Evolutionary conservation across 2,888 invertebrate species (phyloP).

Genomic region (Erannis defoliaria): DNA sequence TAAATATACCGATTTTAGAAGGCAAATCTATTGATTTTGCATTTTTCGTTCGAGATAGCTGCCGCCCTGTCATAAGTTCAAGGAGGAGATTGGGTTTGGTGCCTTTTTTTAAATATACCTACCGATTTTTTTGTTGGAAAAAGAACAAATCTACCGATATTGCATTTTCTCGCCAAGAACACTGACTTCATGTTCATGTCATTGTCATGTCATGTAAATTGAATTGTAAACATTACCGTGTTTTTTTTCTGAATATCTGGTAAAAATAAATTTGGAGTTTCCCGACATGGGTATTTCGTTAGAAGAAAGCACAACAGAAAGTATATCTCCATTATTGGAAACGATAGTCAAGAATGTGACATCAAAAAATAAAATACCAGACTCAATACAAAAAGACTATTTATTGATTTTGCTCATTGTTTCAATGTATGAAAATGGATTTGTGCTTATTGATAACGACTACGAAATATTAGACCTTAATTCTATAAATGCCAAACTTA

Average conservation of each 20-base stretch:
- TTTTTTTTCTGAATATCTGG: neutral
- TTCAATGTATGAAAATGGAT: conserved; percentile 75
- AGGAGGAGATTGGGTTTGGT: too few species aligned
- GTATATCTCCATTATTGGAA: conserved; percentile 61
- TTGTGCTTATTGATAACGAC: conserved; percentile 58
- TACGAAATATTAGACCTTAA: conserved; percentile 49
- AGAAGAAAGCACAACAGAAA: conserved; percentile 73
- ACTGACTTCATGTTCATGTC: too few species aligned
- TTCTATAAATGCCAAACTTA: conserved; percentile 52
- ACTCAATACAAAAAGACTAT: conserved; percentile 70
- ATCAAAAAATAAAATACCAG: conserved; percentile 54
- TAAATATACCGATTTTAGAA: too few species aligned
- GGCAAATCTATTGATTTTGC: too few species aligned
- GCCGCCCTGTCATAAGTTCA: too few species aligned
- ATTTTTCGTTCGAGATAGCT: too few species aligned
- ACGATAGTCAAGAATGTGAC: conserved; percentile 60
- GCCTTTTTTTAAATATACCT: too few species aligned
- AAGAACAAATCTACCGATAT: too few species aligned
- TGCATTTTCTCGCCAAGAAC: too few species aligned
- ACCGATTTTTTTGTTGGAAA: too few species aligned
- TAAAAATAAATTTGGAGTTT: neutral
- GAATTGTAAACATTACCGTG: conserved; percentile 8
- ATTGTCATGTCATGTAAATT: too few species aligned
- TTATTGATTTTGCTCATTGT: conserved; percentile 69
- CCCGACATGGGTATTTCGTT: conserved; percentile 57